phyloP scores from a whole-genome alignment of 2,113 vertebrate species.

The Chaenocephalus aceratus region DNA sequence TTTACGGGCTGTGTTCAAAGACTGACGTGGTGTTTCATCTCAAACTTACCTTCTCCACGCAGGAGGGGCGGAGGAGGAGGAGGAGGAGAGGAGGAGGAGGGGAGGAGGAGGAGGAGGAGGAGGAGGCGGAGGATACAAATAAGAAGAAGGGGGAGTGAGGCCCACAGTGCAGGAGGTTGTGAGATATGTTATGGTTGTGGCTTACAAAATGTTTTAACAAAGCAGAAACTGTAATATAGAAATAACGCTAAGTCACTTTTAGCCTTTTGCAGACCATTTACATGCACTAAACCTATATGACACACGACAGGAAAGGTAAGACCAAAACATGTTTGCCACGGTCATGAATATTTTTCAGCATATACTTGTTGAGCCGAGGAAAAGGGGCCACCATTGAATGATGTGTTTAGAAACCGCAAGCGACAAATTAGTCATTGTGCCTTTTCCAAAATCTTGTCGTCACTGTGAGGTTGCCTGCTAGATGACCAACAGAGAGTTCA shows the following conservation, averaged over 20 bases:
- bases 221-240: neutral
- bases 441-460: neutral
- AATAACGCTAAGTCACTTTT: too few species aligned
- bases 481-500: neutral
- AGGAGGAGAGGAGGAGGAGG: conserved; percentile 17
- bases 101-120: conserved; percentile 10
- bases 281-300: too few species aligned
- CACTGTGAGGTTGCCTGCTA: neutral
- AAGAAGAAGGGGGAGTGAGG: neutral
- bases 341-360: too few species aligned
- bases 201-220: neutral
- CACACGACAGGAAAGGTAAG: too few species aligned
- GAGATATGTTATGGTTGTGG: neutral
- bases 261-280: too few species aligned
- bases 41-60: conserved; percentile 69
- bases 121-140: neutral
- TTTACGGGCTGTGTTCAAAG: conserved; percentile 83
- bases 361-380: too few species aligned
- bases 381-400: too few species aligned
- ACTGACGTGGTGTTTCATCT: conserved; percentile 76
- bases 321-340: too few species aligned
- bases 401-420: too few species aligned
- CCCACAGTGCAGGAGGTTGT: neutral
- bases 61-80: conserved; percentile 1
- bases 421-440: too few species aligned